Evolutionary conservation across 2,888 invertebrate species (phyloP).

Genomic region (Macropis europaea): DNA sequence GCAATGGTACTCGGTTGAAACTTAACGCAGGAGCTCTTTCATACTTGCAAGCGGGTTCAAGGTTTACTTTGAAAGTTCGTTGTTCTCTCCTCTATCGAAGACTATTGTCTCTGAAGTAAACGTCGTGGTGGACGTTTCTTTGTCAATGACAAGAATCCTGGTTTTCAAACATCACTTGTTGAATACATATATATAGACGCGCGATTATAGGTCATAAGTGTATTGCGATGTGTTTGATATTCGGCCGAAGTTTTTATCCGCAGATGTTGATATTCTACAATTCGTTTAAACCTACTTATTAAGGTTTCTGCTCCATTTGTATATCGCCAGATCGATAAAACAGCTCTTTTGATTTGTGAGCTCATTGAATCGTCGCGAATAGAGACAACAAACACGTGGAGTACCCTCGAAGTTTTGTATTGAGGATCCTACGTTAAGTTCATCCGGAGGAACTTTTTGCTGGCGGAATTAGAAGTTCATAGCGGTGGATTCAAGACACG

Average conservation of each 20-base stretch:
- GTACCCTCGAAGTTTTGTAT: too few relatives aligned
- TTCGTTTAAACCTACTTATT: too few relatives aligned
- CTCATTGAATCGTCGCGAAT: too few relatives aligned
- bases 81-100: too few relatives aligned
- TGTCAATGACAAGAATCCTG: conserved; percentile 20
- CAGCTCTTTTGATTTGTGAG: too few relatives aligned
- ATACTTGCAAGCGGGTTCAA: too few relatives aligned
- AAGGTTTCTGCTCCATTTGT: too few relatives aligned
- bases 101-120: neutral
- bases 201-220: conserved; percentile 20
- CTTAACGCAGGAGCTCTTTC: neutral
- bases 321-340: too few relatives aligned
- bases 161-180: conserved; percentile 40
- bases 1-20: neutral
- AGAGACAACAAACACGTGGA: neutral
- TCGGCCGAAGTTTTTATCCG: neutral
- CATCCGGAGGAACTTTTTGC: neutral
- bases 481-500: neutral
- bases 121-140: neutral
- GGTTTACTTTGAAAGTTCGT: too few relatives aligned
- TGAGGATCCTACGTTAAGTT: neutral
- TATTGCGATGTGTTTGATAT: conserved; percentile 7
- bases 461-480: neutral
- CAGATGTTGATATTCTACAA: too few relatives aligned
- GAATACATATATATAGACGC: conserved; percentile 34